Conservation (phyloP, 2,113 vertebrate genomes). For the Puntigrus tetrazona region DNA sequence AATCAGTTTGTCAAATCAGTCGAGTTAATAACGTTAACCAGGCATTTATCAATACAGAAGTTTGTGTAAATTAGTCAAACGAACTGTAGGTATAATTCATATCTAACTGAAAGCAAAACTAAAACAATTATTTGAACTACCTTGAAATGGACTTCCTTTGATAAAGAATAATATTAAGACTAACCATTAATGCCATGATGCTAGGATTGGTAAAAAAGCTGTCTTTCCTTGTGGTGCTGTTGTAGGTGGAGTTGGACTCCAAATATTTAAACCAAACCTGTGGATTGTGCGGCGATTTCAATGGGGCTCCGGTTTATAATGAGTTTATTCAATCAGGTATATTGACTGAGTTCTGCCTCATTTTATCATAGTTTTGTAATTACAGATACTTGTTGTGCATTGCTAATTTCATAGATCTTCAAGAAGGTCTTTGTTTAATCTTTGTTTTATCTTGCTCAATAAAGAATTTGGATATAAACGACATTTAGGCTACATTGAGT, state of each 20-base stretch:
- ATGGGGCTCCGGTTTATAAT: conserved; percentile 72
- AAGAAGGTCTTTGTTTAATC: background rate
- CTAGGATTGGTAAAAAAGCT: background rate
- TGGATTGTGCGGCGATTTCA: conserved; percentile 95
- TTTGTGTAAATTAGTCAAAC: no score
- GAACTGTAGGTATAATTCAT: no score
- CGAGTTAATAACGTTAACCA: no score
- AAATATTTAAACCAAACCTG: conserved; percentile 85
- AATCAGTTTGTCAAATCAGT: no score
- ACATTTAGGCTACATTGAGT: conserved; percentile 76
- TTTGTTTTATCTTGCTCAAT: background rate
- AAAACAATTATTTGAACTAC: no score
- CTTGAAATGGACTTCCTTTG: no score
- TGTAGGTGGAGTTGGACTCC: conserved; percentile 85
- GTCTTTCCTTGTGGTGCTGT: background rate
- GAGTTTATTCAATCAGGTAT: conserved; percentile 73
- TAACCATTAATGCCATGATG: no score
- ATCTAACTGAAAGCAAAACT: no score
- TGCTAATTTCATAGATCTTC: background rate
- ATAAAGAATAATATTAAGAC: no score
- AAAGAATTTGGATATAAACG: conserved; percentile 52
- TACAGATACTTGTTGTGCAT: background rate
- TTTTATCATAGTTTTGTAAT: background rate
- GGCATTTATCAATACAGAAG: no score
- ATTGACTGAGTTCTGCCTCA: background rate